A percentile compares a stretch with the other conserved stretches of the same genome.
Conservation (phyloP, 1,140 invertebrate genomes). For the Diorhabda sublineata region DNA sequence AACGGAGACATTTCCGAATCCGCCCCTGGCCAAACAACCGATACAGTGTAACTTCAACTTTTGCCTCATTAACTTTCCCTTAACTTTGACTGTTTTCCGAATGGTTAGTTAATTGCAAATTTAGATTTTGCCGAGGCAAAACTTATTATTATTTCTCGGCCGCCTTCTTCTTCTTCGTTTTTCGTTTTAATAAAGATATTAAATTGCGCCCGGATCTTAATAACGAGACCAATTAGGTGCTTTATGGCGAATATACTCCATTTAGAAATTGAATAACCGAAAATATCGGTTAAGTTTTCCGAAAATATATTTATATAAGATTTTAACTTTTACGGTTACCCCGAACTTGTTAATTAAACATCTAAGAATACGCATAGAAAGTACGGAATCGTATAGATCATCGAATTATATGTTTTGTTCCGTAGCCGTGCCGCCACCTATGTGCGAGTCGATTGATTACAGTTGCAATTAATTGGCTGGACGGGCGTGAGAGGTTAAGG, state of each 20-base stretch:
- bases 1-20: background rate
- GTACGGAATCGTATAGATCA: too few relatives aligned
- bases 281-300: constrained; percentile 10
- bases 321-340: too few relatives aligned
- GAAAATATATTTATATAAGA: background rate
- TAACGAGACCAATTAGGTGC: constrained; percentile 26
- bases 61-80: constrained; percentile 33
- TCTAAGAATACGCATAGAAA: too few relatives aligned
- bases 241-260: constrained; percentile 16
- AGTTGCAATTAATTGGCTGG: too few relatives aligned
- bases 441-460: too few relatives aligned
- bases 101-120: constrained; percentile 38
- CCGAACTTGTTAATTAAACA: too few relatives aligned
- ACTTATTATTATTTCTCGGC: constrained; percentile 13
- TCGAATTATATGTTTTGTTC: too few relatives aligned
- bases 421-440: too few relatives aligned
- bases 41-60: constrained; percentile 29
- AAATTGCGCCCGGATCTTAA: constrained; percentile 26
- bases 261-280: constrained; percentile 28
- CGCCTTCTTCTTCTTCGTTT: background rate
- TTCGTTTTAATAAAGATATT: constrained; percentile 28
- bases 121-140: constrained; percentile 26
- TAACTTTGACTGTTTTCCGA: constrained; percentile 38
- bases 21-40: background rate
- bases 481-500: too few relatives aligned